Base-by-base conservation (phyloP, 2,113 vertebrate genomes). In the Mormoops blainvillei region DNA sequence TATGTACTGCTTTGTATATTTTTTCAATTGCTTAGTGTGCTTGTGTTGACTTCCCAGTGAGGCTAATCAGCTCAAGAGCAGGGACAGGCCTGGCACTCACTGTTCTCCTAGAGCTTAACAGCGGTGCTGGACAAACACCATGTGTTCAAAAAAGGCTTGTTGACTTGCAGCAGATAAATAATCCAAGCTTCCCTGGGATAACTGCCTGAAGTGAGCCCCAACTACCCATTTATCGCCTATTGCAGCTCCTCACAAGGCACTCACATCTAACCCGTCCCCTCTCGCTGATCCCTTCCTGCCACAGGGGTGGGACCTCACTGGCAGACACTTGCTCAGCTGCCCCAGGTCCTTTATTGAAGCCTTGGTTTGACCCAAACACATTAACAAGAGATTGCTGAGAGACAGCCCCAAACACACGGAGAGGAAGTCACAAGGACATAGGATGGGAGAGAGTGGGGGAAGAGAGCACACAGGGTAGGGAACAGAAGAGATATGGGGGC, bases 281-380 rank as follows among this genome's bases (percentile, higher is more conserved):
- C 24, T 24, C 24, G 77, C 74, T 68, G 50, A 76, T 48, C 61
- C 65, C 78, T 68, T 84, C 58, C 76, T 93, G 43, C 73, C 43
- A 5, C 0, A 22, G 36, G 58, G 71, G 87, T 80, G 92, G 94
- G 83, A 95, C 83, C 74, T 95, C 41, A 73, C 43, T 43, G 9
- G 80, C 88, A 95, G 65, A 97, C 88, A 91, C 97, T 61, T 93
- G 90, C 82, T 92, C 43, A 71, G 89, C 94, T 94, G 94, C 93
- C 97, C 97, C 94, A 95, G 87, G 93, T 96, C 80, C 80, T 97
- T 98, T 98, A 98, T 97, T 98, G 80, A 96, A 91, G 83, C 84
- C 91, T 97, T 91, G 45, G 33, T 97, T 92, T 97, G 95, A 97
- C 97, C 93, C 97, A 96, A 97, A 95, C 93, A 92, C 89, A 96